Base-by-base conservation (phyloP, 2,113 vertebrate species). In the Tenrec ecaudatus region DNA sequence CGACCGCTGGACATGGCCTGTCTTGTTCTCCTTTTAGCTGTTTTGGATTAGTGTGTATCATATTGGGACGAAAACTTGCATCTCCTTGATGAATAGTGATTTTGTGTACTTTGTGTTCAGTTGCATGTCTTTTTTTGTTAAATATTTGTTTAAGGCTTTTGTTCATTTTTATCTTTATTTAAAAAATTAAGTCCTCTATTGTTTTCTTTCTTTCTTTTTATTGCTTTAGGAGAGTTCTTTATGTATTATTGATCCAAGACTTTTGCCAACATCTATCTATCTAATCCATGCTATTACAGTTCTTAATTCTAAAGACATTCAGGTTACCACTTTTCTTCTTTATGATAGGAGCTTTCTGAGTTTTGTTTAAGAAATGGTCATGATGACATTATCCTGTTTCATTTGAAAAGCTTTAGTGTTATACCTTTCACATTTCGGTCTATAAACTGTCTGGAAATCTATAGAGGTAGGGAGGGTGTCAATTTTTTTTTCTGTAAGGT, bases 171-270 rank as follows among this genome's bases (percentile, higher is more conserved):
- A 53, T 53, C 6, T 14, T 53, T 53, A 53, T 53, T 75, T 6
- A 29, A 53, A 82, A 60, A 38, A 85, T 29, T 47, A 68, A 43
- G 9, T 53, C 47, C 12, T 53, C 47, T 53, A 53, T 53, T 7
- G n/a, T 77, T 78, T 58, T 84, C 27, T 84, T 94, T 78, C 40
- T 78, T n/a, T 53, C 47, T 53, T 80, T 75, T 58, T 75, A 43
- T 92, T 75, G 33, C 43, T 92, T 85, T 68, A 6, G 66, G 57
- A 43, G 31, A 78, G n/a, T 73, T 88, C 38, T 88, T 38, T 80
- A 53, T 81, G 58, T 71, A 47, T 69, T 69, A 62, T 62, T 6
- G 33, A 10, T 62, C 69, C 4, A 36, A 8, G 36, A 58, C 8
- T 53, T 58, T 58, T 68, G 77, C 53, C 43, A 78, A 5, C 12